Percentiles rank a stretch among this genome's conserved stretches.
Conservation (phyloP, 2,888 invertebrate genomes). For the Bursaphelenchus okinawaensis region DNA sequence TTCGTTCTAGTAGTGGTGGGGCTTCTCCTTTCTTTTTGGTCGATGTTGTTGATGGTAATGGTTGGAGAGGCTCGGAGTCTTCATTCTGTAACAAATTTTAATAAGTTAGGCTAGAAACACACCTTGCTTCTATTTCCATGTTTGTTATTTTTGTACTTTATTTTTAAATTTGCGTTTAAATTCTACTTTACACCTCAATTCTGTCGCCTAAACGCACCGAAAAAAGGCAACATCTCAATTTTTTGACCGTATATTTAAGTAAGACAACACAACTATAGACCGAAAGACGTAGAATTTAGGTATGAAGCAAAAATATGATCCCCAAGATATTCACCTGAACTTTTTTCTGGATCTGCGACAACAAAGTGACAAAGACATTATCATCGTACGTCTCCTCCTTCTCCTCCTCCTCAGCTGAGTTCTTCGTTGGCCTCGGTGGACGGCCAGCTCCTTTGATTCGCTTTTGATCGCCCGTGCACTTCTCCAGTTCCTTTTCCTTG, state of each 20-base stretch:
- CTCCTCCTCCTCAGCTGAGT: neutral
- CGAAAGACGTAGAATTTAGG: too few species aligned
- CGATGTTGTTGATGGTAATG: neutral
- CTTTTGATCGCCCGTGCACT: neutral
- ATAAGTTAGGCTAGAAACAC: neutral
- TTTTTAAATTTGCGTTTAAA: too few species aligned
- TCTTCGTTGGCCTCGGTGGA: neutral
- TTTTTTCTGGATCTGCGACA: neutral
- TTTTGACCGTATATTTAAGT: too few species aligned
- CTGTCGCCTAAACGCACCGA: too few species aligned
- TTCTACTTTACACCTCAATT: too few species aligned
- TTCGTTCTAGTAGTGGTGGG: constrained; percentile 6
- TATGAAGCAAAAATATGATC: too few species aligned
- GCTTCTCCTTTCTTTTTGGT: neutral
- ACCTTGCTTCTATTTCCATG: neutral
- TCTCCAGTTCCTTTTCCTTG: neutral
- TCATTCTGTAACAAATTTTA: neutral
- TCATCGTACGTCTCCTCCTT: neutral
- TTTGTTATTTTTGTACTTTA: too few species aligned
- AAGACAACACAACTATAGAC: too few species aligned
- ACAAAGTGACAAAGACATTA: neutral
- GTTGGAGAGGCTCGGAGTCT: neutral
- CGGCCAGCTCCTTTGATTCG: neutral
- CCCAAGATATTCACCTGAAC: neutral
- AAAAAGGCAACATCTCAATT: too few species aligned